These are phyloP conservation scores for Mellivora capensis DNA, from an alignment of 2,113 vertebrate genomes.

Conservation along the genomic window DNA sequence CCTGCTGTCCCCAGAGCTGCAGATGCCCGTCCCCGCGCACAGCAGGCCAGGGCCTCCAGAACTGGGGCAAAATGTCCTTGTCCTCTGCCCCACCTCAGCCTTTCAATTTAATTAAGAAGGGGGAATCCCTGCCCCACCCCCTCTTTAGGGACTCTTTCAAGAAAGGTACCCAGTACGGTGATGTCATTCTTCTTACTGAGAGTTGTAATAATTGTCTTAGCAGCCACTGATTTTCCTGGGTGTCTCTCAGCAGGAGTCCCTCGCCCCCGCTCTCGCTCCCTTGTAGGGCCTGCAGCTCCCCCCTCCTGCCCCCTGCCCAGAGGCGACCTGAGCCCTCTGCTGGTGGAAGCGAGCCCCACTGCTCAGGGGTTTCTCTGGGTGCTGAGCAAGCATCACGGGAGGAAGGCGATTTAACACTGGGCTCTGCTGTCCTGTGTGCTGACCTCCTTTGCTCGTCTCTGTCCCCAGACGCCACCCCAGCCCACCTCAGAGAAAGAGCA, in stretches of 20 bases:
- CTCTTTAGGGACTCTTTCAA: not conserved
- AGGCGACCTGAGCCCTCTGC: not conserved
- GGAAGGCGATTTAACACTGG: not conserved
- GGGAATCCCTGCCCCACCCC: no score
- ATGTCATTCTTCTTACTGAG: not conserved
- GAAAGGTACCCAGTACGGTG: not conserved
- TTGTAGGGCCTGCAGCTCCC: not conserved
- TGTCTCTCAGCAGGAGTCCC: not conserved
- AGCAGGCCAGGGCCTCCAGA: not conserved
- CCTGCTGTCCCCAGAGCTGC: not conserved
- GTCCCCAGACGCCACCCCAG: not conserved
- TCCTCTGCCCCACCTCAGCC: not conserved
- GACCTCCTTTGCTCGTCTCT: not conserved
- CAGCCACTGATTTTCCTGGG: not conserved
- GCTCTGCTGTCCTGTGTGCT: not conserved
- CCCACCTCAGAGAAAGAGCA: not conserved
- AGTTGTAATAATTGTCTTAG: not conserved
- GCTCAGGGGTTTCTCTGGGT: not conserved
- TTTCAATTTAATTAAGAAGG: not conserved
- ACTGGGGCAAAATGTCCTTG: no score
- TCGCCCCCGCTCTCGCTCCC: not conserved
- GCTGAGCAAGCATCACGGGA: not conserved
- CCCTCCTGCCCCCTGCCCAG: accelerated
- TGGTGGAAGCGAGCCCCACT: not conserved
- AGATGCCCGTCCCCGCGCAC: accelerated